Percentiles rank a stretch among this genome's conserved stretches.
Conservation (phyloP, 1,140 invertebrate species). For the Euura lappo region DNA sequence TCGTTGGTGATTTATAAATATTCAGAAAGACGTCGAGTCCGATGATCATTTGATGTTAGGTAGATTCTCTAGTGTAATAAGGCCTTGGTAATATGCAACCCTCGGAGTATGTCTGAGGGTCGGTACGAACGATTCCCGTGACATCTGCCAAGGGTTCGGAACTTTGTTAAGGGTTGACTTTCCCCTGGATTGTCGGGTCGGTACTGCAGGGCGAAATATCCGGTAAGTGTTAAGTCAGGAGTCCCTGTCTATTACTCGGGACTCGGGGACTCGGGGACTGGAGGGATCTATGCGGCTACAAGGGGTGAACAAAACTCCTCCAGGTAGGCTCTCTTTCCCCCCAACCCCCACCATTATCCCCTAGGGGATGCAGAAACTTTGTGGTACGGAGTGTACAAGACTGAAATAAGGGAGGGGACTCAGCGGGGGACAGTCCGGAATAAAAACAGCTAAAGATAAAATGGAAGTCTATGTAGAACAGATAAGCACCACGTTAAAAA, state of each 20-base stretch:
- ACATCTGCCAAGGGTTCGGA: slow-evolving; percentile 43
- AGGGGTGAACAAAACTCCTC: not conserved
- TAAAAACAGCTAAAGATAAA: not conserved
- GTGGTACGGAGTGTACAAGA: not conserved
- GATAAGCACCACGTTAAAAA: no score
- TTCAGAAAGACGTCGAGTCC: not conserved
- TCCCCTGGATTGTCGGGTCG: slow-evolving; percentile 35
- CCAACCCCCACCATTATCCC: not conserved
- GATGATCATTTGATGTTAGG: not conserved
- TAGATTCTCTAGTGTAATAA: slow-evolving; percentile 12
- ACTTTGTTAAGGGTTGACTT: slow-evolving; percentile 22
- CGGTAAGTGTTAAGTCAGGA: not conserved
- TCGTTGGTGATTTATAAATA: not conserved
- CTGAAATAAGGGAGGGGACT: slow-evolving; percentile 21
- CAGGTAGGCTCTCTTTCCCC: not conserved
- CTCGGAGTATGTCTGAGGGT: slow-evolving; percentile 23
- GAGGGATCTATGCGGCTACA: not conserved
- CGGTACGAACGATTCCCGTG: slow-evolving; percentile 38
- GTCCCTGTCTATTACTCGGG: not conserved
- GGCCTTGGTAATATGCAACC: slow-evolving; percentile 8
- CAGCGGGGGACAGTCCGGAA: slow-evolving; percentile 26
- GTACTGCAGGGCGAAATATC: slow-evolving; percentile 44
- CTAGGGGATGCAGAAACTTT: no score
- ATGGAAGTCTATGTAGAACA: no score
- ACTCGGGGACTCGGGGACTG: not conserved